A percentile compares a stretch with the other conserved stretches of the same genome.
These are phyloP conservation scores for Phodopus roborovskii DNA, from an alignment of 2,113 vertebrate genomes.

Conservation along the genomic window DNA sequence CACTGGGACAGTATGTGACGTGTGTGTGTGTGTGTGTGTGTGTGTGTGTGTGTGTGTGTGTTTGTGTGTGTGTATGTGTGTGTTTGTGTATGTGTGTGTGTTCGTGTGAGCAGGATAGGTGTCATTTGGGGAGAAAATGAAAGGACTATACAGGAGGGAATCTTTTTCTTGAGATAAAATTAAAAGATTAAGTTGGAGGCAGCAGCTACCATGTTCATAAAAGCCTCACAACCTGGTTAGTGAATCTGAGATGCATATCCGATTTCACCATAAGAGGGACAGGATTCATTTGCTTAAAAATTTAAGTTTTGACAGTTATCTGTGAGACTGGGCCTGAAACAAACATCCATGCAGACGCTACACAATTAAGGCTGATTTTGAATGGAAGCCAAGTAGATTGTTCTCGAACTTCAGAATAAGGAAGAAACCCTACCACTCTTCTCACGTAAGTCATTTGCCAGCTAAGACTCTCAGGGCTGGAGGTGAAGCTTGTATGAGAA, in stretches of 20 bases:
- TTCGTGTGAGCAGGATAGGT: not conserved
- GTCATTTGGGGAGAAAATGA: constrained; percentile 68
- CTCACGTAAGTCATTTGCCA: not conserved
- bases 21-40: not conserved
- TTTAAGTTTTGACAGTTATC: constrained; percentile 62
- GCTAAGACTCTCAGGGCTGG: constrained; percentile 67
- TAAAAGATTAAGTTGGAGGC: constrained; percentile 63
- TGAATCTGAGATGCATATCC: constrained; percentile 65
- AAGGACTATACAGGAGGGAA: constrained; percentile 65
- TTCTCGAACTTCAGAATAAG: constrained; percentile 32
- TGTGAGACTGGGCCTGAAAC: constrained; percentile 34
- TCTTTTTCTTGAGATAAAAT: constrained; percentile 62
- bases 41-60: not conserved
- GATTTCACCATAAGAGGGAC: constrained; percentile 77
- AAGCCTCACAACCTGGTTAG: not conserved
- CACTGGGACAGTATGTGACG: not conserved
- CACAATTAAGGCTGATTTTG: constrained; percentile 41
- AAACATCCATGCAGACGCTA: not conserved
- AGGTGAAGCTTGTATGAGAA: constrained; percentile 57
- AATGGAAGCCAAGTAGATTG: constrained; percentile 53
- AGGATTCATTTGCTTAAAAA: constrained; percentile 59
- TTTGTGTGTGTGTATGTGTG: not conserved
- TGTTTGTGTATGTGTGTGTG: too few species aligned
- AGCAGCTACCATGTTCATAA: constrained; percentile 56
- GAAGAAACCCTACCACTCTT: constrained; percentile 50